phyloP scores from a whole-genome alignment of 2,113 vertebrate genomes.

The Hiodon alosoides region DNA sequence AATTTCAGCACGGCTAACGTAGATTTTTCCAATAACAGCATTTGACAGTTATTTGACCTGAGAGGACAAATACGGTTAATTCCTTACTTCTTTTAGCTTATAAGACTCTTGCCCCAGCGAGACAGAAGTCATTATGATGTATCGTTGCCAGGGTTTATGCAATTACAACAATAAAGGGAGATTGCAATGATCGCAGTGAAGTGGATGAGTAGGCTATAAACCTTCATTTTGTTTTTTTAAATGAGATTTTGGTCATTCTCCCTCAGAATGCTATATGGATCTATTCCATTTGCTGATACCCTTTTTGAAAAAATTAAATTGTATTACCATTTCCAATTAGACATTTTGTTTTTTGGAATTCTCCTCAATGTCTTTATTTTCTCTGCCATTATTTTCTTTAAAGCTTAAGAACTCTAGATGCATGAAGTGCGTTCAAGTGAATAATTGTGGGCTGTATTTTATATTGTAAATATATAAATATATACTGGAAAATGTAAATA shows the following conservation, averaged over 20 bases:
- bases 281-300: not conserved
- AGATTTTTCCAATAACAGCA: slow-evolving; percentile 3
- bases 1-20: slow-evolving; percentile 12
- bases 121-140: slow-evolving; percentile 9
- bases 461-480: no score
- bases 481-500: no score
- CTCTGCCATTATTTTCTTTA: no score
- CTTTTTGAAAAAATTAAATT: not conserved
- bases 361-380: no score
- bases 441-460: no score
- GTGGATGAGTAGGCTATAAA: slow-evolving; percentile 15
- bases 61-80: slow-evolving; percentile 8
- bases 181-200: slow-evolving; percentile 1
- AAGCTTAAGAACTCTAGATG: no score
- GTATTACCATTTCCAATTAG: no score
- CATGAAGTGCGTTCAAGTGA: no score
- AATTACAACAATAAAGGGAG: slow-evolving; percentile 15
- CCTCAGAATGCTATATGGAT: not conserved
- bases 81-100: not conserved
- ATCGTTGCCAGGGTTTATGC: slow-evolving; percentile 11
- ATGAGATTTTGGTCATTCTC: not conserved
- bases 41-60: slow-evolving; percentile 3
- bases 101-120: not conserved
- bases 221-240: slow-evolving; percentile 8
- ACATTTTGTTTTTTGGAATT: no score